Percentiles rank a stretch among this genome's conserved stretches.
These are phyloP conservation scores for Drosophila ambigua DNA, from an alignment of 1,140 invertebrate genomes.

Conservation along the genomic window DNA sequence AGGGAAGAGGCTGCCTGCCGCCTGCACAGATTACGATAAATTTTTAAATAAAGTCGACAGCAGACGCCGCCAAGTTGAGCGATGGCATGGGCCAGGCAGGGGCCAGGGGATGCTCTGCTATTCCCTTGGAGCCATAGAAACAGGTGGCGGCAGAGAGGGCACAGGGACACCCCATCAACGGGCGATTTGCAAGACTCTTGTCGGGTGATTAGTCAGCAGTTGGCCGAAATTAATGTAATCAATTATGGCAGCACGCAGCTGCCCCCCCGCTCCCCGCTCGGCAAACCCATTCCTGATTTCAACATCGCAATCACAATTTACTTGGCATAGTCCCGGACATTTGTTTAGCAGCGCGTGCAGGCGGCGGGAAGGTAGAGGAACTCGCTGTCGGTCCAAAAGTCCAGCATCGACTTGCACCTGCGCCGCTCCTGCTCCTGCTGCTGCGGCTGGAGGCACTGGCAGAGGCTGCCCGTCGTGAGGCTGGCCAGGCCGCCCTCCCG, in stretches of 20 bases:
- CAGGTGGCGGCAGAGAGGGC: neutral
- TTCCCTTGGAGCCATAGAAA: too few species aligned
- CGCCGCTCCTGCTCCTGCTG: slow-evolving; percentile 11
- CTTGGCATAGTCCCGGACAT: slow-evolving; percentile 7
- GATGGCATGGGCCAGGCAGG: slow-evolving; percentile 10
- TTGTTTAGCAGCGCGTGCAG: neutral
- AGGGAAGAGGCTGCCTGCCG: neutral
- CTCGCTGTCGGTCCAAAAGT: slow-evolving; percentile 63
- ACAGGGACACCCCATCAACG: neutral
- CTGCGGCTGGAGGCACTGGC: slow-evolving; percentile 16
- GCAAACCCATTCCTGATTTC: neutral
- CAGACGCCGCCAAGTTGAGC: slow-evolving; percentile 43
- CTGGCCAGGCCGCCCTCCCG: slow-evolving; percentile 19
- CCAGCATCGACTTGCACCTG: slow-evolving; percentile 29
- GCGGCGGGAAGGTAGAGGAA: slow-evolving; percentile 53
- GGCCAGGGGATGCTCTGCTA: too few species aligned
- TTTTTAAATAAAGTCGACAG: slow-evolving; percentile 72
- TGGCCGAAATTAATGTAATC: slow-evolving; percentile 32
- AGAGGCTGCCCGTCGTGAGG: neutral
- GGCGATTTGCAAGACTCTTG: slow-evolving; percentile 1
- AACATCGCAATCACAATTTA: slow-evolving; percentile 1
- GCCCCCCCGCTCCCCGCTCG: neutral
- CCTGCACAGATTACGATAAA: slow-evolving; percentile 55
- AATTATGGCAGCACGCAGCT: slow-evolving; percentile 27
- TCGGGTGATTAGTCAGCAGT: slow-evolving; percentile 33